Base-by-base conservation (phyloP, 2,888 invertebrate genomes). In the Toxonevra muliebris region DNA sequence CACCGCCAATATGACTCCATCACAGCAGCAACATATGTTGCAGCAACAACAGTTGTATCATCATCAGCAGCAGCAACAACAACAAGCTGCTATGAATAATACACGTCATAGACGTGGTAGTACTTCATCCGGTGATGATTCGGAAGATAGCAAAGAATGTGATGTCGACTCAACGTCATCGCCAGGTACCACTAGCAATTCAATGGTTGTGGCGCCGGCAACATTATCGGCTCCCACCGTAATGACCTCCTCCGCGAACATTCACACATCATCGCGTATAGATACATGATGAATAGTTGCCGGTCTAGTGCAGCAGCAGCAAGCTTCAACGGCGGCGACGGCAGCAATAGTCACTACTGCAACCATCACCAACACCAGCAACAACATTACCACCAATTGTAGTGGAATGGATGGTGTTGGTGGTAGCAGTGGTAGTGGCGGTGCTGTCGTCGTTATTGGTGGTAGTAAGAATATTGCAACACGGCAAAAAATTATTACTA, bases 111-210 rank as follows among this genome's bases (percentile, higher is more conserved):
- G 85, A 64, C 80, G 85, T 20, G 84, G 84, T 68, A 85, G 86
- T 73, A 84, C 82, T 45, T 85, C 86, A 10, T 86, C 85, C 13
- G 82, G 80, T 13, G 85, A 85, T 64, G 83, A 84, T 71, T 84
- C 85, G 8, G 85, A 85, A 74, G 86, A 85, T 66, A 85, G 85
- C 76, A 85, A 85, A 78, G 85, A 85, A 74, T 82, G 84, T 70
- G 86, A 85, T 73, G 78, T 78, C 61, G 86, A 85, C 73, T 73
- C 80, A 74, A 70, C 78, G 68, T 70, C 76, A 57, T 70, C 73
- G 69, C 71, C 74, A 64, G 70, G 71, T 62, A 75, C 65, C 59
- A 76, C 73, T 45, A 64, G 61, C 41, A 50, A 50, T 30, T 48
- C 57, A 20, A 57, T 65, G 17, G 63, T 75, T 54, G 62, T 70